Conservation (phyloP, 2,888 invertebrate genomes). For the Lasioglossum figueresi region DNA sequence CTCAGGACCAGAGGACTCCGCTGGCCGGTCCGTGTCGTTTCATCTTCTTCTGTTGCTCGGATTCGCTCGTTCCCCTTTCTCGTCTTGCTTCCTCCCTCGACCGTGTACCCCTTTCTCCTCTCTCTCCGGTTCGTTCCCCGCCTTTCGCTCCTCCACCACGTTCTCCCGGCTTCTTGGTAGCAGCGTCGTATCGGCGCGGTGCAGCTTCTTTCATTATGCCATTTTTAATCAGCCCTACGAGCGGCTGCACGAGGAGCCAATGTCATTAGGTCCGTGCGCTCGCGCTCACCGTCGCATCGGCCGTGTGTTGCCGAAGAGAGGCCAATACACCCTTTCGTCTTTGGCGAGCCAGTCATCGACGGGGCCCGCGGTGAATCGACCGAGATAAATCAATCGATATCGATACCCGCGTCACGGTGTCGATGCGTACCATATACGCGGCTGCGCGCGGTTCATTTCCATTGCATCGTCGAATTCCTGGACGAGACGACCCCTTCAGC, state of each 20-base stretch:
- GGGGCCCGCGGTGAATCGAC: constrained; percentile 69
- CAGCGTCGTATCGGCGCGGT: constrained; percentile 73
- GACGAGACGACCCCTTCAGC: constrained; percentile 16
- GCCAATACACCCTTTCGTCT: constrained; percentile 54
- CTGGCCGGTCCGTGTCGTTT: constrained; percentile 42
- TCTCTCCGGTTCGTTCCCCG: constrained; percentile 3
- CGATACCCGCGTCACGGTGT: constrained; percentile 75
- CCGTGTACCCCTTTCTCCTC: background rate
- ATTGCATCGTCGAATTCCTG: constrained; percentile 61
- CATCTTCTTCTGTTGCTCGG: constrained; percentile 31
- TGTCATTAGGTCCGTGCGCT: constrained; percentile 71
- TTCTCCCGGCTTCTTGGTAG: constrained; percentile 71
- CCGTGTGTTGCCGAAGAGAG: constrained; percentile 19
- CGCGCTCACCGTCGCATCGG: constrained; percentile 15
- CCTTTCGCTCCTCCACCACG: background rate
- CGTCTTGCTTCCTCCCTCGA: constrained; percentile 33
- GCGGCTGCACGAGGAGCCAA: constrained; percentile 67
- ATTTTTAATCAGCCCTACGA: constrained; percentile 80
- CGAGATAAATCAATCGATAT: constrained; percentile 82
- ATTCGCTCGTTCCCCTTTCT: constrained; percentile 26
- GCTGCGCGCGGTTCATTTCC: constrained; percentile 56
- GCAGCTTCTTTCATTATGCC: constrained; percentile 81
- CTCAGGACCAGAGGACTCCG: constrained; percentile 47
- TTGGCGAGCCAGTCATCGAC: constrained; percentile 65
- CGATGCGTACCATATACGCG: constrained; percentile 63